Base-by-base conservation (phyloP, 1,140 invertebrate genomes). In the Drosophila busckii region DNA sequence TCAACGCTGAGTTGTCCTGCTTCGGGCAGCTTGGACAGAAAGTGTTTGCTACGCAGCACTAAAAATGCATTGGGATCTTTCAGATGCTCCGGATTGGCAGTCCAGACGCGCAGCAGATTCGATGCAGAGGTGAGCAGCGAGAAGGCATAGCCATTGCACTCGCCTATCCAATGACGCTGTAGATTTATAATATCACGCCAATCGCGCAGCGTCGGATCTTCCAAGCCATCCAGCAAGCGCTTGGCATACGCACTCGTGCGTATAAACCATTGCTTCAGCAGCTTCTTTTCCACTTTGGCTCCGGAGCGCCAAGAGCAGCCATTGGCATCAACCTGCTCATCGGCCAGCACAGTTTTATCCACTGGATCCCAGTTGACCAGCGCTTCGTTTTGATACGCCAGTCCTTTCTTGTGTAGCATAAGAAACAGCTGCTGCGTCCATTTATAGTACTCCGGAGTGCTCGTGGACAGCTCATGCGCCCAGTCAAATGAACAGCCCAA, bases 311-410 rank as follows among this genome's bases (percentile, higher is more conserved):
- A 99, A 0, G 97, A 98, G 64, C 90, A 90, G 12, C 97, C 96
- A 86, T 95, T 91, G 29, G 92, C 91, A 89, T 98, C 97, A 16
- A 99, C 95, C 91, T 99, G 98, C 88, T 99, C 98, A 89, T 99
- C 94, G 9, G 98, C 98, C 45, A 99, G 87, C 3, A 99, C 98
- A 7, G 98, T 99, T 87, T 96, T 88, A 89, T 99, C 98, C 1
- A 99, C 90, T 0, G 98, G 98, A 91, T 99, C 98, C 98, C 98
- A 99, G 89, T 99, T 98, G 0, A 99, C 98, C 60, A 93, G 89
- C 9, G 95, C 93, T 88, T 96, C 90, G 88, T 94, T 95, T 85
- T 94, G 93, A 88, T 98, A 99, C 8, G 93, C 92, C 17, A 99
- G 89, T 9, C 94, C 95, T 29, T 91, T 89, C 76, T 98, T 92